phyloP scores from a whole-genome alignment of 2,888 invertebrate genomes.

The Drosophila rellima region DNA sequence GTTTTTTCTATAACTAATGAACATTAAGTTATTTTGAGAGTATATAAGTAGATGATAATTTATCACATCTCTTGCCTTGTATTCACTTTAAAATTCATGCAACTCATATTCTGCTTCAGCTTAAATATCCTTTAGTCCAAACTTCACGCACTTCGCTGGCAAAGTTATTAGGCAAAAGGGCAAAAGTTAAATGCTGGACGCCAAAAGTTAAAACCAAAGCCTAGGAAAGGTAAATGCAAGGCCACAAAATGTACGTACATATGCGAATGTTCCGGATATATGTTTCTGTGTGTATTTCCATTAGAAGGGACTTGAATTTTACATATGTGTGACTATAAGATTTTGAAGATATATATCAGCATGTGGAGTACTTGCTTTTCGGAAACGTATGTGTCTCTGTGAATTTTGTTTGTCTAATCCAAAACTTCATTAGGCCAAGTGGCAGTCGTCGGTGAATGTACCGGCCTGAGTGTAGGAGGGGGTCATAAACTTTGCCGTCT shows the following conservation, averaged over 20 bases:
- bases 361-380: background rate
- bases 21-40: background rate
- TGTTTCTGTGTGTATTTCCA: slow-evolving; percentile 8
- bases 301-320: slow-evolving; percentile 14
- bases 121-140: slow-evolving; percentile 15
- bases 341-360: slow-evolving; percentile 25
- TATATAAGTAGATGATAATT: background rate
- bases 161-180: slow-evolving; percentile 39
- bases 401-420: slow-evolving; percentile 42
- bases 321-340: slow-evolving; percentile 31
- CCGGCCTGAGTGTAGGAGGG: background rate
- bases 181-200: slow-evolving; percentile 56
- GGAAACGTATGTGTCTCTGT: slow-evolving; percentile 11
- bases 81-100: background rate
- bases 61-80: background rate
- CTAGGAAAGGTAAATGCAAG: slow-evolving; percentile 37
- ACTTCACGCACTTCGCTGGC: slow-evolving; percentile 7
- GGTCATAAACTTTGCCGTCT: slow-evolving; percentile 45
- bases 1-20: too few relatives aligned
- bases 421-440: slow-evolving; percentile 72
- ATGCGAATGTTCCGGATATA: slow-evolving; percentile 25
- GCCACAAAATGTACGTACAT: slow-evolving; percentile 36
- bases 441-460: slow-evolving; percentile 25
- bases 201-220: slow-evolving; percentile 44
- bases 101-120: background rate